These are phyloP conservation scores for Scolanthus callimorphus DNA, from an alignment of 92 coral and sea anemone genomes.

Conservation along the genomic window DNA sequence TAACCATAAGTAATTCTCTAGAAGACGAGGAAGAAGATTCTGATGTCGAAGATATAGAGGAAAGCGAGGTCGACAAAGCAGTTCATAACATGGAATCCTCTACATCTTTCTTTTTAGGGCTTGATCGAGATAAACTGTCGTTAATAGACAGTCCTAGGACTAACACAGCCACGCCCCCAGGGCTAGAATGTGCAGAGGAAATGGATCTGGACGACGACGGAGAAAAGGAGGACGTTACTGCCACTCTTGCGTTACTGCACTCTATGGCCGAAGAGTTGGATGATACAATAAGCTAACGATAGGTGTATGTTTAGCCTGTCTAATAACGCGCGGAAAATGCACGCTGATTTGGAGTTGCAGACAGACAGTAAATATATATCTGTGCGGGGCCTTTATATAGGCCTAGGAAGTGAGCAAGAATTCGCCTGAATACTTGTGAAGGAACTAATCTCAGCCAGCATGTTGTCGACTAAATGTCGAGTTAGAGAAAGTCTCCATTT, in stretches of 20 bases:
- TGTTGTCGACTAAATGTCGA: too few species aligned
- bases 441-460: too few species aligned
- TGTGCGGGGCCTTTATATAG: too few species aligned
- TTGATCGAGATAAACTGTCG: not conserved
- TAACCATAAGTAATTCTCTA: not conserved
- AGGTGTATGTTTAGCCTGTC: not conserved
- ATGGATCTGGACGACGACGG: conserved; percentile 33
- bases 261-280: conserved; percentile 73
- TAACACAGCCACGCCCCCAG: conserved; percentile 7
- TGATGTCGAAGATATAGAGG: conserved; percentile 3
- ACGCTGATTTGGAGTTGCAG: too few species aligned
- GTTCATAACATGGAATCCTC: conserved; percentile 35
- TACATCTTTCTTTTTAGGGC: conserved; percentile 1
- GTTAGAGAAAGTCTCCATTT: too few species aligned
- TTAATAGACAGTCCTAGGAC: conserved; percentile 24
- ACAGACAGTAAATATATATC: too few species aligned
- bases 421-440: too few species aligned
- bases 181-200: conserved; percentile 16
- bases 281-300: conserved; percentile 20
- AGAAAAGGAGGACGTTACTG: conserved; percentile 68
- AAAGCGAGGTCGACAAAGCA: conserved; percentile 31
- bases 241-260: conserved; percentile 63
- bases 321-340: too few species aligned
- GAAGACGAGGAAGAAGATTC: conserved; percentile 3
- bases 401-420: too few species aligned